Percentiles rank a stretch among this genome's conserved stretches.
phyloP scores from a whole-genome alignment of 2,113 vertebrate genomes.

The Pagrus major region DNA sequence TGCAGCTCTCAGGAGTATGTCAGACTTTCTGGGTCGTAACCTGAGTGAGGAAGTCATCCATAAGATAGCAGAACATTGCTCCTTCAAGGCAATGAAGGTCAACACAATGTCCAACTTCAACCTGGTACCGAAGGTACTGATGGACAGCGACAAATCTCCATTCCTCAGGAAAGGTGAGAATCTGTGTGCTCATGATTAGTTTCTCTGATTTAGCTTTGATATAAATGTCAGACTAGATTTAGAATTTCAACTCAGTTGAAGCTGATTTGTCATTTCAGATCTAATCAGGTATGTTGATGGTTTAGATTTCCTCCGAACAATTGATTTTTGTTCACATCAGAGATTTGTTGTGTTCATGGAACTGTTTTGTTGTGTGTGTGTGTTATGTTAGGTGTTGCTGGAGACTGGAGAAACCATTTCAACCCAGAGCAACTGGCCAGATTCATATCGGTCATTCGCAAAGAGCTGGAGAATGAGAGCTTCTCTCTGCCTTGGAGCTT shows the following conservation, averaged over 20 bases:
- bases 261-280: background rate
- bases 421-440: conserved; percentile 76
- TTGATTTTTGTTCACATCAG: background rate
- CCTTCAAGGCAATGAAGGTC: conserved; percentile 83
- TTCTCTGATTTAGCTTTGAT: background rate
- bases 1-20: conserved; percentile 70
- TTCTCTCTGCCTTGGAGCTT: conserved; percentile 79
- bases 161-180: conserved; percentile 85
- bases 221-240: background rate
- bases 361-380: background rate
- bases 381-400: conserved; percentile 78
- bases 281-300: background rate
- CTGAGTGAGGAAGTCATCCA: conserved; percentile 76
- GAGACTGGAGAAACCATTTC: conserved; percentile 89
- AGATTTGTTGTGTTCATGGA: background rate
- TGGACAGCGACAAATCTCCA: conserved; percentile 68
- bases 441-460: conserved; percentile 76
- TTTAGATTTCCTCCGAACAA: background rate
- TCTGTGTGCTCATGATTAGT: background rate
- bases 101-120: conserved; percentile 85
- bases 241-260: background rate
- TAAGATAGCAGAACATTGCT: conserved; percentile 76
- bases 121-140: conserved; percentile 43
- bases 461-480: conserved; percentile 78
- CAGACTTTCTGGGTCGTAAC: conserved; percentile 78